These are phyloP conservation scores for Fratercula arctica DNA, from an alignment of 2,797 vertebrate genomes.

Conservation along the genomic window DNA sequence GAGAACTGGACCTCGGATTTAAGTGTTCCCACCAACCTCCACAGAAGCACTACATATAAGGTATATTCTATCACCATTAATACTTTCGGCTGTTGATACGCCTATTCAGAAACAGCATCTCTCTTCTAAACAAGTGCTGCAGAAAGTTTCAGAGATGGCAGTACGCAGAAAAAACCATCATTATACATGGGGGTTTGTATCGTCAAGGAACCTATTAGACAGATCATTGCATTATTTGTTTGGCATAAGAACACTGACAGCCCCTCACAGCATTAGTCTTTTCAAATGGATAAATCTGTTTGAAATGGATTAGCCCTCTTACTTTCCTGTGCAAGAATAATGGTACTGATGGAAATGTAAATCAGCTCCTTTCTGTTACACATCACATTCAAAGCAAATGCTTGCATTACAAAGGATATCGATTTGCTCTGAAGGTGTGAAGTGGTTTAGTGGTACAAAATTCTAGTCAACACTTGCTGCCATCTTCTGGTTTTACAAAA, in stretches of 20 bases:
- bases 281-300: constrained; percentile 50
- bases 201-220: background rate
- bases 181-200: background rate
- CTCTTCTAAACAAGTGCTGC: background rate
- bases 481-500: constrained; percentile 74
- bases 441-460: background rate
- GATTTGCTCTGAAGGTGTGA: constrained; percentile 32
- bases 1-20: background rate
- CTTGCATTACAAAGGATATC: constrained; percentile 40
- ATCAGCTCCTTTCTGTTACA: constrained; percentile 21
- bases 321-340: constrained; percentile 15
- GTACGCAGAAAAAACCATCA: background rate
- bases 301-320: constrained; percentile 53
- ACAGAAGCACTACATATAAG: background rate
- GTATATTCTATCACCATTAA: background rate
- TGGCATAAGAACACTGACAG: background rate
- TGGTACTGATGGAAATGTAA: constrained; percentile 39
- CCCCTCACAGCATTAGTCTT: background rate
- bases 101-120: background rate
- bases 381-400: constrained; percentile 56
- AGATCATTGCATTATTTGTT: constrained; percentile 30
- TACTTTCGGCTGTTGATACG: background rate
- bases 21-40: background rate
- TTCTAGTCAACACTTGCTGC: constrained; percentile 67
- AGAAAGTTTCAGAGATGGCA: background rate